Conservation (phyloP, 2,113 vertebrate species). For the Ptilonorhynchus violaceus region DNA sequence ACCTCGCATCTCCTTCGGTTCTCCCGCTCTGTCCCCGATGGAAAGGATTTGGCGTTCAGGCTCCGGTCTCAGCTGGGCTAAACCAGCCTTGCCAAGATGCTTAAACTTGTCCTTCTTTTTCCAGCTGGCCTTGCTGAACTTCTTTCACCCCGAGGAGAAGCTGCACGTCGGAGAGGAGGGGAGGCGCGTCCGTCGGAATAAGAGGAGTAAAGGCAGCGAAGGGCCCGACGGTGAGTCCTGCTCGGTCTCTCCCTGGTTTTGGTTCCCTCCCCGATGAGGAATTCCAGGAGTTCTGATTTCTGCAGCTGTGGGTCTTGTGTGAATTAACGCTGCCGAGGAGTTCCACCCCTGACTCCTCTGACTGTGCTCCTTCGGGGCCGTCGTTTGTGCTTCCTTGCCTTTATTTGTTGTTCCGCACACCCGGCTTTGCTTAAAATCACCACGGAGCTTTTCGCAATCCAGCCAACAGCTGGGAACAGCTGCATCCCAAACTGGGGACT, state of each 20-base stretch:
- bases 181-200: slow-evolving; percentile 70
- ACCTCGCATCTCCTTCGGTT: fast-evolving
- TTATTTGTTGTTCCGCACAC: neutral
- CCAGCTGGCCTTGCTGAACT: slow-evolving; percentile 77
- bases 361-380: neutral
- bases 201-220: slow-evolving; percentile 80
- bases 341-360: neutral
- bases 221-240: slow-evolving; percentile 75
- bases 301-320: neutral
- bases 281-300: neutral
- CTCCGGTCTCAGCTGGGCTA: neutral
- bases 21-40: fast-evolving
- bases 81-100: neutral
- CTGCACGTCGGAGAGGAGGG: slow-evolving; percentile 68
- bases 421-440: neutral
- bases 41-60: neutral
- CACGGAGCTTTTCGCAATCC: neutral
- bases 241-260: neutral
- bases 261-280: neutral
- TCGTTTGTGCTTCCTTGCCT: neutral
- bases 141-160: slow-evolving; percentile 75
- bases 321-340: neutral
- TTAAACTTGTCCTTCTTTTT: slow-evolving; percentile 24
- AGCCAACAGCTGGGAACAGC: neutral
- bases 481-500: neutral